phyloP scores from a whole-genome alignment of 2,888 invertebrate genomes.

The Ormyrus labotus region DNA sequence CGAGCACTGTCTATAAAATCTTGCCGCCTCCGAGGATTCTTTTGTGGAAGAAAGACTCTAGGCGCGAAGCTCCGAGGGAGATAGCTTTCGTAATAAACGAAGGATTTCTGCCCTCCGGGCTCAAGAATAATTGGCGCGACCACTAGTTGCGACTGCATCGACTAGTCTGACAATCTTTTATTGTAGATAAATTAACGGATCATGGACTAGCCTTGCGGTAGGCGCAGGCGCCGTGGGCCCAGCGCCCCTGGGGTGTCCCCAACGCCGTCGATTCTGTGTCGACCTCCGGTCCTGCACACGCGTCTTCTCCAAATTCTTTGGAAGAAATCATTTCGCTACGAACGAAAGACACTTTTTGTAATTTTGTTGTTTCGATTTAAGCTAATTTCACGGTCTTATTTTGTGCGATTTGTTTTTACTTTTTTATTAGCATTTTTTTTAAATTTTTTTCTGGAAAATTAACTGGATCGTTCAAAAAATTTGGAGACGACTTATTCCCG shows the following conservation, averaged over 20 bases:
- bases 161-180: conserved; percentile 41
- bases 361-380: too few relatives aligned
- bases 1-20: too few relatives aligned
- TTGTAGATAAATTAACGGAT: conserved; percentile 39
- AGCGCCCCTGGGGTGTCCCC: conserved; percentile 66
- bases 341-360: neutral
- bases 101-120: conserved; percentile 36
- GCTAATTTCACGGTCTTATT: neutral
- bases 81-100: too few relatives aligned
- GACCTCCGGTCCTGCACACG: conserved; percentile 6
- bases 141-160: conserved; percentile 31
- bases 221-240: conserved; percentile 75
- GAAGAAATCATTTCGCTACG: neutral
- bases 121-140: conserved; percentile 27
- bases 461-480: too few relatives aligned
- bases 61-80: too few relatives aligned
- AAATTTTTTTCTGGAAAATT: too few relatives aligned
- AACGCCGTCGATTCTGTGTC: conserved; percentile 21
- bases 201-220: conserved; percentile 74
- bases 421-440: too few relatives aligned
- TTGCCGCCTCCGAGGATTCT: too few relatives aligned
- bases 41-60: too few relatives aligned
- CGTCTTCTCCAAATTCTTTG: neutral
- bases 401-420: neutral
- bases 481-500: too few relatives aligned